Evolutionary conservation across 1,140 invertebrate genomes (phyloP).

Genomic region (Cydia pomonella): DNA sequence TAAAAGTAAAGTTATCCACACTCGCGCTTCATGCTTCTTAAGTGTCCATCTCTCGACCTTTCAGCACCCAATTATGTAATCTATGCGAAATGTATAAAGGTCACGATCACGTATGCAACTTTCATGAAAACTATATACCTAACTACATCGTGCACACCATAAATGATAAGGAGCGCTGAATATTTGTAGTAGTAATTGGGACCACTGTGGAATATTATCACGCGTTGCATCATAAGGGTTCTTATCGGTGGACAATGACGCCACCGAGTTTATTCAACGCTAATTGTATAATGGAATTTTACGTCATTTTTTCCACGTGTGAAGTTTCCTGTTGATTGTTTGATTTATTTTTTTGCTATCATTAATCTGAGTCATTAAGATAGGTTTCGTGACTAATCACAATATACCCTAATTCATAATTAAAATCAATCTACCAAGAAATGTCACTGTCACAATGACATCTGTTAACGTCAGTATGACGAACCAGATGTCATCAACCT

Average conservation of each 20-base stretch:
- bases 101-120: background rate
- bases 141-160: slow-evolving; percentile 6
- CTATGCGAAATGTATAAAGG: background rate
- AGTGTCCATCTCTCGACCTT: background rate
- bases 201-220: slow-evolving; percentile 26
- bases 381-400: background rate
- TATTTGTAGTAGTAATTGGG: slow-evolving; percentile 13
- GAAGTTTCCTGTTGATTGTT: background rate
- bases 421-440: too few relatives aligned
- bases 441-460: too few relatives aligned
- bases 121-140: background rate
- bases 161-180: background rate
- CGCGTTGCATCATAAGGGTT: slow-evolving; percentile 21
- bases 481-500: too few relatives aligned
- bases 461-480: too few relatives aligned
- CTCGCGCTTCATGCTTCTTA: background rate
- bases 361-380: too few relatives aligned
- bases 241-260: slow-evolving; percentile 17
- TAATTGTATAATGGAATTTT: slow-evolving; percentile 20
- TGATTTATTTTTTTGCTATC: too few relatives aligned
- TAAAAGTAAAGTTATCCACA: background rate
- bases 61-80: slow-evolving; percentile 6
- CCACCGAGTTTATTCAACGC: slow-evolving; percentile 6
- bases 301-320: slow-evolving; percentile 14
- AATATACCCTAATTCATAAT: too few relatives aligned